These are phyloP conservation scores for Sander vitreus DNA, from an alignment of 2,113 vertebrate species.

Conservation along the genomic window DNA sequence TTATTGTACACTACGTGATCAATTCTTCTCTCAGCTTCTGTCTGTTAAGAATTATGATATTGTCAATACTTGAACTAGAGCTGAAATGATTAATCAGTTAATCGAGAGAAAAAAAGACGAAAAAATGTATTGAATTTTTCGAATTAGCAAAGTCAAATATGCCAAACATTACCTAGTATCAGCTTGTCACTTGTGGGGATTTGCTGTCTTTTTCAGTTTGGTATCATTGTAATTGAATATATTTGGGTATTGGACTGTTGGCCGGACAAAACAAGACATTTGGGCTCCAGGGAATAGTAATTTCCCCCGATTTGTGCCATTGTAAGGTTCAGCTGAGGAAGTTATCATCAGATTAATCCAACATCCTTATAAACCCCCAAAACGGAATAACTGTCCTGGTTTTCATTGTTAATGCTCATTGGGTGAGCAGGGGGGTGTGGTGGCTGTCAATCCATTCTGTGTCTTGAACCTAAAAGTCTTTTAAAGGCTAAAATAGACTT, in stretches of 20 bases:
- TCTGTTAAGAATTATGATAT: neutral
- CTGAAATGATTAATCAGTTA: neutral
- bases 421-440: slow-evolving; percentile 22
- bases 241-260: neutral
- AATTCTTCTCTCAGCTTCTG: neutral
- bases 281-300: neutral
- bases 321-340: neutral
- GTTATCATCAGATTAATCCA: neutral
- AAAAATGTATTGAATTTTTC: neutral
- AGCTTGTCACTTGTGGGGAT: neutral
- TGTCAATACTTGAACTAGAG: neutral
- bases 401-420: slow-evolving; percentile 1
- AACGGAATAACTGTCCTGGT: neutral
- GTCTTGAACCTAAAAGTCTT: slow-evolving; percentile 2
- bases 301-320: neutral
- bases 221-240: neutral
- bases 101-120: neutral
- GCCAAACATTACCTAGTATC: neutral
- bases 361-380: neutral
- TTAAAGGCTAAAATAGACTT: neutral
- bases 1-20: neutral
- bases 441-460: neutral
- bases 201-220: neutral
- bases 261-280: neutral
- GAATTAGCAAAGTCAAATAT: neutral